These are phyloP conservation scores for Sipunculus nudus DNA, from an alignment of 2,888 invertebrate genomes.

Conservation along the genomic window DNA sequence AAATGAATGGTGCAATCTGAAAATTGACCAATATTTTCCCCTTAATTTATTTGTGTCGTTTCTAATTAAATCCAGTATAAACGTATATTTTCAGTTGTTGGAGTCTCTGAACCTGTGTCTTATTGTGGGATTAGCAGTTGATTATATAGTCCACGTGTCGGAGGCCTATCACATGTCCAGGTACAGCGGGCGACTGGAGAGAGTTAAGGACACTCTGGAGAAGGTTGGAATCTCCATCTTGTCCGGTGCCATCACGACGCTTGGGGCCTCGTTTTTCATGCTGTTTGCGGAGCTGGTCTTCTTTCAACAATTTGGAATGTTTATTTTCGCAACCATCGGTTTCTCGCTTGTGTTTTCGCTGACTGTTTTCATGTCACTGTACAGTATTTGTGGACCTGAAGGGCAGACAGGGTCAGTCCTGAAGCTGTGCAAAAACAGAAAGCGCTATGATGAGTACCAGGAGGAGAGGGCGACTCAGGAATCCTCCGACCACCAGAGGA, in stretches of 20 bases:
- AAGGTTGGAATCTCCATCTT: conserved; percentile 51
- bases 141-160: conserved; percentile 54
- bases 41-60: neutral
- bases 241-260: conserved; percentile 53
- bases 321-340: conserved; percentile 50
- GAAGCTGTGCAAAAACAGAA: neutral
- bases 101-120: conserved; percentile 52
- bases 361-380: conserved; percentile 6
- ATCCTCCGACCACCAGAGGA: too few species aligned
- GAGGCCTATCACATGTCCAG: conserved; percentile 48
- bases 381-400: conserved; percentile 8
- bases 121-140: conserved; percentile 53
- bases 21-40: neutral
- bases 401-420: conserved; percentile 12
- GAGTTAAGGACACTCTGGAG: conserved; percentile 45
- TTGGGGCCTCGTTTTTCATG: conserved; percentile 52
- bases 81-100: conserved; percentile 39
- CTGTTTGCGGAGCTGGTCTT: conserved; percentile 51
- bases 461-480: neutral
- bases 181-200: conserved; percentile 36
- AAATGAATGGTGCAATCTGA: too few species aligned
- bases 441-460: neutral
- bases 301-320: conserved; percentile 52
- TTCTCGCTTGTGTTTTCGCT: conserved; percentile 49
- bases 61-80: too few species aligned